phyloP scores from a whole-genome alignment of 2,113 vertebrate genomes.

The Anguilla rostrata region DNA sequence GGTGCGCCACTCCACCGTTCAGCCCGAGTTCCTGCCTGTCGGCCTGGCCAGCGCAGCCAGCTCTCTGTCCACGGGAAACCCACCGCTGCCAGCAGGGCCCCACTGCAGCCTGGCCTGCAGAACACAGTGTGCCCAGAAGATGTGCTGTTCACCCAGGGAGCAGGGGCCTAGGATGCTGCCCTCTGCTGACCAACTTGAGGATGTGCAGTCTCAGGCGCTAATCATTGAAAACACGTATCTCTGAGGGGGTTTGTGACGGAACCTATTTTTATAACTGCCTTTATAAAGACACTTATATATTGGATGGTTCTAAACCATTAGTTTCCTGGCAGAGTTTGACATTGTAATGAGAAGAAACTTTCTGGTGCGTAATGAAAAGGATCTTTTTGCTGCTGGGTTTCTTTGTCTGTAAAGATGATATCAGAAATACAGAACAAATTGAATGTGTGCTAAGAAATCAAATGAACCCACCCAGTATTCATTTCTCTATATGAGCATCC shows the following conservation, averaged over 20 bases:
- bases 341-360: background rate
- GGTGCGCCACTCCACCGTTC: constrained; percentile 66
- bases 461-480: background rate
- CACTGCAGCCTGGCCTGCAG: constrained; percentile 64
- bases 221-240: constrained; percentile 54
- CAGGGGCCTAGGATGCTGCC: constrained; percentile 16
- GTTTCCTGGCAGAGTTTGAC: background rate
- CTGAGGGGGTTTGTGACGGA: background rate
- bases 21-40: constrained; percentile 63
- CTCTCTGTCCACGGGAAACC: background rate
- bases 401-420: background rate
- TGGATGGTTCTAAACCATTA: background rate
- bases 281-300: background rate
- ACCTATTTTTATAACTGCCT: background rate
- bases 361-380: background rate
- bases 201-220: constrained; percentile 39
- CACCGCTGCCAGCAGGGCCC: background rate
- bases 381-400: background rate
- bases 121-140: constrained; percentile 51
- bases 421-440: background rate
- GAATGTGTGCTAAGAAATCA: background rate
- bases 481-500: background rate
- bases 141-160: constrained; percentile 61
- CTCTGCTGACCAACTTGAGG: constrained; percentile 34
- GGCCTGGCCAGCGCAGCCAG: background rate